These are phyloP conservation scores for Nomia melanderi DNA, from an alignment of 1,140 invertebrate species.

Conservation along the genomic window DNA sequence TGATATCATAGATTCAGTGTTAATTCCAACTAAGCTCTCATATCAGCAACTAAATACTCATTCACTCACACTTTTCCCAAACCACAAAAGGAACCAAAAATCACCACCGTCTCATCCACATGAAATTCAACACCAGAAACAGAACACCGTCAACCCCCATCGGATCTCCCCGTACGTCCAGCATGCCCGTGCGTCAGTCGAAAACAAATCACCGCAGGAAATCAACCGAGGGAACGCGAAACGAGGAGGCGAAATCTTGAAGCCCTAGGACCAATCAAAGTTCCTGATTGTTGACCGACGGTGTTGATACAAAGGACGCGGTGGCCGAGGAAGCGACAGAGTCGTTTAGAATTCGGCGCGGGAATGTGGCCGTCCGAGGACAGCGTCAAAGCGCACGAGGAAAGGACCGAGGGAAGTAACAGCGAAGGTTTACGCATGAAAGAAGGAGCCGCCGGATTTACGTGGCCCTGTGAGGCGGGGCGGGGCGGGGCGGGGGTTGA, in stretches of 20 bases:
- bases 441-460: not conserved
- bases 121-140: too few relatives aligned
- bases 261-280: constrained; percentile 71
- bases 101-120: too few relatives aligned
- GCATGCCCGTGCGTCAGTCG: too few relatives aligned
- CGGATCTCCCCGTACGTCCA: too few relatives aligned
- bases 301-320: constrained; percentile 70
- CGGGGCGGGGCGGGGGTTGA: not conserved
- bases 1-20: too few relatives aligned
- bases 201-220: not conserved
- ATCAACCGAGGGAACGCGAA: not conserved
- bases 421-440: constrained; percentile 10
- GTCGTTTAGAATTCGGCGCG: constrained; percentile 34
- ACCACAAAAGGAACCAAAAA: too few relatives aligned
- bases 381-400: not conserved
- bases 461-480: too few relatives aligned
- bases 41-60: too few relatives aligned
- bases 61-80: too few relatives aligned
- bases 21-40: too few relatives aligned
- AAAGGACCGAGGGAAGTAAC: not conserved
- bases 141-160: too few relatives aligned
- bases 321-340: constrained; percentile 6
- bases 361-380: constrained; percentile 1
- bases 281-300: constrained; percentile 69
- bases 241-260: constrained; percentile 10